Percentiles rank a stretch among this genome's conserved stretches.
Evolutionary conservation across 2,888 invertebrate genomes (phyloP).

Genomic region (Oscheius sp.): DNA sequence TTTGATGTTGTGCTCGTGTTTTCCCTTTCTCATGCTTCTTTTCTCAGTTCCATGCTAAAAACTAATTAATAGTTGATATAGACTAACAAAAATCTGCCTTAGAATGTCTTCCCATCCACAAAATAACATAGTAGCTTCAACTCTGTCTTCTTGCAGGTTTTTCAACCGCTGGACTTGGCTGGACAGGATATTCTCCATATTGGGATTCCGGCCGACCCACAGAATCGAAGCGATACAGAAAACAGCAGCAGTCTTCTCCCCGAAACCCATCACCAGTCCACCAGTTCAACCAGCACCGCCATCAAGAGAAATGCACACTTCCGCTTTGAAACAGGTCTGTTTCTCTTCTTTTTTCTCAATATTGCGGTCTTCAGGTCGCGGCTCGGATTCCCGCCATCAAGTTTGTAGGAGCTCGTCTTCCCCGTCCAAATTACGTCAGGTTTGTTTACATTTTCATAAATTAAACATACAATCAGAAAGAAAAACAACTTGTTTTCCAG

Average conservation of each 20-base stretch:
- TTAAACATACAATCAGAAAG: not conserved
- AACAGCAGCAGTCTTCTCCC: not conserved
- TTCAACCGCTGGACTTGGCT: slow-evolving; percentile 26
- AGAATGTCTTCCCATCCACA: not conserved
- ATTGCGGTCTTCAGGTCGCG: slow-evolving; percentile 12
- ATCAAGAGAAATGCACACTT: slow-evolving; percentile 33
- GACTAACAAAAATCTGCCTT: not conserved
- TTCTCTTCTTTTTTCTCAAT: not conserved
- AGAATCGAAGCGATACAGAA: slow-evolving; percentile 7
- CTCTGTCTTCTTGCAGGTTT: slow-evolving; percentile 6
- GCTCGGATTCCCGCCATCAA: slow-evolving; percentile 69
- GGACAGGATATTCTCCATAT: slow-evolving; percentile 16
- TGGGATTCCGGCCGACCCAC: slow-evolving; percentile 16
- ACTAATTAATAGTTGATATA: not conserved
- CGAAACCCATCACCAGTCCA: slow-evolving; percentile 7
- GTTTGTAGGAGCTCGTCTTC: slow-evolving; percentile 69
- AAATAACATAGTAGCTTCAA: not conserved
- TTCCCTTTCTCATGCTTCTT: not conserved
- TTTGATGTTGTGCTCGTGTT: slow-evolving; percentile 23
- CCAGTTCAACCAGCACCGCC: slow-evolving; percentile 21
- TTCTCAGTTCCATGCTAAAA: slow-evolving; percentile 15
- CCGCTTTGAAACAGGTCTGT: slow-evolving; percentile 22
- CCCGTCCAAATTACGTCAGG: slow-evolving; percentile 64
- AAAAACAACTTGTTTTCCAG: slow-evolving; percentile 36
- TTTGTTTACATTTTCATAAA: slow-evolving; percentile 10